Evolutionary conservation across 2,797 vertebrate species (phyloP).

Genomic region (Danio tinwini): DNA sequence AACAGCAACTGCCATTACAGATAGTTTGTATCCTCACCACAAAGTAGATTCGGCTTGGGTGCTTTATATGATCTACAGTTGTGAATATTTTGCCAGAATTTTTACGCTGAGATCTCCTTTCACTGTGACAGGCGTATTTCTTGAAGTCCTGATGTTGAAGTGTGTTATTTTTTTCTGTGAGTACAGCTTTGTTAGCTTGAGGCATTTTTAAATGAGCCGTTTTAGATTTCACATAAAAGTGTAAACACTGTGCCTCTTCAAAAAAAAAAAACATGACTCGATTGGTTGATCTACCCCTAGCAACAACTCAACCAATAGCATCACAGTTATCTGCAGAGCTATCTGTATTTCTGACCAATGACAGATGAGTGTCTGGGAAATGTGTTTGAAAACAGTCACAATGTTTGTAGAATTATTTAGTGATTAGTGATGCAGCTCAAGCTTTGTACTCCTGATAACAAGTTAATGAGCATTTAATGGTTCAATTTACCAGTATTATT

Average conservation of each 20-base stretch:
- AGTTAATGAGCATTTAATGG: background rate
- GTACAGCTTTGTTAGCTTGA: background rate
- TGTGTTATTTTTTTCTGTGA: background rate
- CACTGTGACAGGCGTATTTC: conserved; percentile 49
- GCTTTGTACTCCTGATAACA: background rate
- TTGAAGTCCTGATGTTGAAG: conserved; percentile 17
- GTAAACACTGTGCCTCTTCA: conserved; percentile 18
- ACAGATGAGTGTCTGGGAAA: background rate
- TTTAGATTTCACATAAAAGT: background rate
- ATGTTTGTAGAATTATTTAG: background rate
- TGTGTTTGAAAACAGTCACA: conserved; percentile 2
- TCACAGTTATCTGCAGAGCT: background rate
- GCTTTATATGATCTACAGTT: conserved; percentile 4
- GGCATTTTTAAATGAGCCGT: background rate
- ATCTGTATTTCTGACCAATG: background rate
- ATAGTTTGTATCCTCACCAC: background rate
- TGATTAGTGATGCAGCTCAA: background rate
- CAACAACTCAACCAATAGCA: background rate
- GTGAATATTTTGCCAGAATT: conserved; percentile 44
- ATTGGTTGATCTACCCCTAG: background rate
- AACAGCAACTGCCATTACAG: background rate
- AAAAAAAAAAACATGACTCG: background rate
- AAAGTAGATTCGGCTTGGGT: background rate
- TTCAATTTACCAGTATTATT: background rate
- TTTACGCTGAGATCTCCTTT: conserved; percentile 38